Percentiles rank a stretch among this genome's conserved stretches.
These are phyloP conservation scores for Augochlorella aurata DNA, from an alignment of 2,888 invertebrate genomes.

Conservation along the genomic window DNA sequence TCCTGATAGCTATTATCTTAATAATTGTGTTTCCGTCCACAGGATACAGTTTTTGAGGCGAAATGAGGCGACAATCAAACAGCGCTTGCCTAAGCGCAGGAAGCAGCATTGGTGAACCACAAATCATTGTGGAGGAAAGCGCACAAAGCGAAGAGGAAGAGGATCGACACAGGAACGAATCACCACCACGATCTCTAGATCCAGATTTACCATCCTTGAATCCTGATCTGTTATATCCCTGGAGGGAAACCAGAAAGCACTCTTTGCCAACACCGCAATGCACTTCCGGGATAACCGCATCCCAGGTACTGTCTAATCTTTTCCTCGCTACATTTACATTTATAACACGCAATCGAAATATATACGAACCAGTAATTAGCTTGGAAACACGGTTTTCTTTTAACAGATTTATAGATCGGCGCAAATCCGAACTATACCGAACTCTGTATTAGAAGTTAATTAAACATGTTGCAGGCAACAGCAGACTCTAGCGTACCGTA, in stretches of 20 bases:
- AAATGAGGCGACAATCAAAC: conserved; percentile 77
- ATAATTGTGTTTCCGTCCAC: not conserved
- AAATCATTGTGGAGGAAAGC: conserved; percentile 92
- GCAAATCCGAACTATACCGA: not conserved
- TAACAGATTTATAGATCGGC: not conserved
- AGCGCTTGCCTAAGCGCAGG: conserved; percentile 71
- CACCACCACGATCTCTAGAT: conserved; percentile 86
- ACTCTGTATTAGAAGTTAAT: not conserved
- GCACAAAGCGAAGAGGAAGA: conserved; percentile 86
- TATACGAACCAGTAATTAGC: not conserved
- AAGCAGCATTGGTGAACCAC: conserved; percentile 86
- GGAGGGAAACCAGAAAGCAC: conserved; percentile 91
- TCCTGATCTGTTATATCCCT: conserved; percentile 91
- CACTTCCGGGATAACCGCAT: conserved; percentile 92
- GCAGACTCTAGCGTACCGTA: not conserved
- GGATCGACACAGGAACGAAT: conserved; percentile 82
- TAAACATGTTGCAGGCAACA: not conserved
- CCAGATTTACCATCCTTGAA: conserved; percentile 90
- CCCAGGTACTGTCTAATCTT: conserved; percentile 83
- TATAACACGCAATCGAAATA: not conserved
- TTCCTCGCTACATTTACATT: not conserved
- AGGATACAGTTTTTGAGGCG: conserved; percentile 20
- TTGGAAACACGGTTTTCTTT: not conserved
- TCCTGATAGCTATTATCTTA: not conserved
- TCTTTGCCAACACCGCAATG: conserved; percentile 93